Conservation (phyloP, 2,797 vertebrate genomes). For the Loris lydekkerianus region DNA sequence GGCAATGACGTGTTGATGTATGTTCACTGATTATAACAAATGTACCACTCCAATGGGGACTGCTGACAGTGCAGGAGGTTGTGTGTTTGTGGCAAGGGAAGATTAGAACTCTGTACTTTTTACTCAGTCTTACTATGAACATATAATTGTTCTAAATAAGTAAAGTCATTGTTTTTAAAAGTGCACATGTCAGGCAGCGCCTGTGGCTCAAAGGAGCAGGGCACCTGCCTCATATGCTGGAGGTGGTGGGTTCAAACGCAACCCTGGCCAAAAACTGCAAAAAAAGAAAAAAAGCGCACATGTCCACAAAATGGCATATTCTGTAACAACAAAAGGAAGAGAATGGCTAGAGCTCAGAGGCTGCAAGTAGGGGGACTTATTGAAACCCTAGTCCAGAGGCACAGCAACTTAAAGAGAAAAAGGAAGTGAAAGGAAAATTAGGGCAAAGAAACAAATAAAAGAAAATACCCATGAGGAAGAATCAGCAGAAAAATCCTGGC, state of each 20-base stretch:
- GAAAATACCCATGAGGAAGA: too few relatives aligned
- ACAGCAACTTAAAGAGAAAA: too few relatives aligned
- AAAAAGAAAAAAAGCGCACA: not conserved
- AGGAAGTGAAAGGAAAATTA: too few relatives aligned
- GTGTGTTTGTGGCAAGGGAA: not conserved
- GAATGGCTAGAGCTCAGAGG: not conserved
- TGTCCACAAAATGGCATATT: not conserved
- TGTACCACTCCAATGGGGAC: not conserved
- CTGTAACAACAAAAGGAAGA: slow-evolving; percentile 6
- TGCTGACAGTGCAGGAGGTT: not conserved
- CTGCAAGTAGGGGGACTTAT: too few relatives aligned
- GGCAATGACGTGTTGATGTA: not conserved
- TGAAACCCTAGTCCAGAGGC: too few relatives aligned
- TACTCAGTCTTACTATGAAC: not conserved
- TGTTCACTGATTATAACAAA: not conserved
- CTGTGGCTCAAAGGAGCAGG: too few relatives aligned
- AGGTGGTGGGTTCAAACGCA: too few relatives aligned
- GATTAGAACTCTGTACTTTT: not conserved
- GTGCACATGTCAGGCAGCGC: too few relatives aligned
- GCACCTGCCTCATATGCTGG: too few relatives aligned
- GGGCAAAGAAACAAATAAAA: too few relatives aligned
- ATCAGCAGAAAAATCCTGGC: too few relatives aligned
- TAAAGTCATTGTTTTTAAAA: not conserved
- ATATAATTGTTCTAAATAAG: not conserved
- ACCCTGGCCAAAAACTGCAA: too few relatives aligned